Base-by-base conservation (phyloP, 2,113 vertebrate species). In the Halcyon malimbica region DNA sequence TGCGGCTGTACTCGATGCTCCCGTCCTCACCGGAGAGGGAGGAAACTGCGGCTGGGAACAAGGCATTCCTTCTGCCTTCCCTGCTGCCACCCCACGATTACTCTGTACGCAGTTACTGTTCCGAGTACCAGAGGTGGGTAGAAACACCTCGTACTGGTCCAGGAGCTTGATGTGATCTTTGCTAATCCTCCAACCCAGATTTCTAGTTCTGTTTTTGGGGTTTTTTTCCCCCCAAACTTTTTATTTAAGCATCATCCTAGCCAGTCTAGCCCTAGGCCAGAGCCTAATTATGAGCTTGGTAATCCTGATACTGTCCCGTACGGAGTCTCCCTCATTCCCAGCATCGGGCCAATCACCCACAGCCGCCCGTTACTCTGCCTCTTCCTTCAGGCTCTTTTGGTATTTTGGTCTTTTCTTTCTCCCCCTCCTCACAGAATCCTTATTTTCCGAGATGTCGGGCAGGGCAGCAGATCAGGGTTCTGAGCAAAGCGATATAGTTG, bases 281-380 rank as follows among this genome's bases (percentile, higher is more conserved):
- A 48, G 41, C 57, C 37, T 54, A 41, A 0, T 63, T 63, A 68
- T 7, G 39, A 54, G 3, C 5, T 78, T 78, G 16, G n/a, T 64
- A 63, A 82, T 16, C 60, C 21, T 0, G 0, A 0, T 64, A 39
- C 11, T 5, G 1, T 73, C 25, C 21, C 24, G 13, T 62, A 60
- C 11, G 18, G 9, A 3, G 24, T 75, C 37, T 89, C 25, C 21
- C 60, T 87, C 28, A 25, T 68, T 90, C 39, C 48, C 42, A 67
- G 18, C 28, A 78, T 35, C 39, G 67, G 16, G 4, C 33, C 39
- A 54, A 46, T 75, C 53, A 68, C 39, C 18, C 62, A 29, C 16
- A 74, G 44, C 46, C 16, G 78, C 28, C 60, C 29, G 31, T 75
- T 79, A 39, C 41, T 53, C 28, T 41, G 15, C 7, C 42, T 44